Conservation (phyloP, 2,888 invertebrate genomes). For the Colostygia pectinataria region DNA sequence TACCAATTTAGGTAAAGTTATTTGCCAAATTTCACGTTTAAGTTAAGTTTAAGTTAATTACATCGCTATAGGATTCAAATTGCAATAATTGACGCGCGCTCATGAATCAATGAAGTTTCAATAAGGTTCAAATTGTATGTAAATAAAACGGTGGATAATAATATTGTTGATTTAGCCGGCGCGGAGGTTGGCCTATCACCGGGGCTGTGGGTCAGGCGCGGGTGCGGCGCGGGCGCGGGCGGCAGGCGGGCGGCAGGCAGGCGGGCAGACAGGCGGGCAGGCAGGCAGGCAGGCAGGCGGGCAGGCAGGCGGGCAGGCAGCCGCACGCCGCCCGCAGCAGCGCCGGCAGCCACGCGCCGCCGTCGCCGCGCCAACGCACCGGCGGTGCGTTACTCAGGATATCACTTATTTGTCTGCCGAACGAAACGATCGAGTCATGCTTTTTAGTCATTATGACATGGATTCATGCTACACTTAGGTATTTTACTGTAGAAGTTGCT, state of each 20-base stretch:
- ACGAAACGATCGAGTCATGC: background rate
- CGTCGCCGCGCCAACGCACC: constrained; percentile 51
- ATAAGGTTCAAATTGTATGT: no score
- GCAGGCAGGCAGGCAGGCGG: constrained; percentile 17
- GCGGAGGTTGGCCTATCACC: background rate
- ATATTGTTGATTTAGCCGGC: no score
- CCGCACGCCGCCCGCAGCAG: constrained; percentile 35
- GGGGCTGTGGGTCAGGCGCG: constrained; percentile 8
- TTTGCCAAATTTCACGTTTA: no score
- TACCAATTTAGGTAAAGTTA: no score
- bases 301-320: constrained; percentile 36
- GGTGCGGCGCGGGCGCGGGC: constrained; percentile 15
- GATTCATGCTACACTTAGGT: no score
- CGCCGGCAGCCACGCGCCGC: constrained; percentile 47
- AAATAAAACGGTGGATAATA: no score
- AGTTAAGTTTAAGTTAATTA: no score
- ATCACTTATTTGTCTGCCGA: constrained; percentile 30
- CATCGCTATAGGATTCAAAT: no score
- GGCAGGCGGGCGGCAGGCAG: constrained; percentile 1
- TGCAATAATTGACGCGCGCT: no score
- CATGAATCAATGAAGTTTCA: no score
- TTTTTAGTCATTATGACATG: no score
- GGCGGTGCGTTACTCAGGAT: constrained; percentile 33
- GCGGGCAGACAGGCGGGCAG: constrained; percentile 15
- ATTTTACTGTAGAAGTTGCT: no score